These are phyloP conservation scores for Synanthedon myopaeformis DNA, from an alignment of 2,888 invertebrate species.

Conservation along the genomic window DNA sequence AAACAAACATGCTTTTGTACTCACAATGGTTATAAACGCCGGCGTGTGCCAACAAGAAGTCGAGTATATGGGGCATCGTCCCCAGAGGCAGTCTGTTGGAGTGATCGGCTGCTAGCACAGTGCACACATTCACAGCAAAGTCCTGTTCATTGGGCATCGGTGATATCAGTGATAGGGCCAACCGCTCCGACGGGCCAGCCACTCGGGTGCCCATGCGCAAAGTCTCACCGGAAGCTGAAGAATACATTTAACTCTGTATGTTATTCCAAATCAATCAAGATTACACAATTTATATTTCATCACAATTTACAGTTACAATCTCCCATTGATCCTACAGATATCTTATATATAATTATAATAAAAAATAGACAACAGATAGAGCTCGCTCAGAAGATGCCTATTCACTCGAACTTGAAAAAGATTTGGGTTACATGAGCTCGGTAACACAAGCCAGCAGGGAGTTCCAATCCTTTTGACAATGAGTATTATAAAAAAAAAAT, in stretches of 20 bases:
- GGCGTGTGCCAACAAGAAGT: conserved; percentile 91
- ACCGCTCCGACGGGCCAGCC: conserved; percentile 75
- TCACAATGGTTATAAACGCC: conserved; percentile 92
- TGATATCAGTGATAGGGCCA: conserved; percentile 92
- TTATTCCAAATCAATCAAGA: background rate
- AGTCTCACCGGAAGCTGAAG: conserved; percentile 51
- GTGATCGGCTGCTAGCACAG: conserved; percentile 93
- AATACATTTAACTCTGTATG: conserved; percentile 2
- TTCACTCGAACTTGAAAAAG: too few relatives aligned
- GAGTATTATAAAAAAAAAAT: too few relatives aligned
- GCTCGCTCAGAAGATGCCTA: too few relatives aligned
- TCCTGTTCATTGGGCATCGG: conserved; percentile 99
- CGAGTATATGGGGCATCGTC: conserved; percentile 87
- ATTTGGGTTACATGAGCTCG: too few relatives aligned
- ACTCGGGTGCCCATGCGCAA: conserved; percentile 29
- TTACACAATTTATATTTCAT: background rate
- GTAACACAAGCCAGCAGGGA: too few relatives aligned
- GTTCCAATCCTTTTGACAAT: too few relatives aligned
- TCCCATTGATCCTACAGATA: too few relatives aligned
- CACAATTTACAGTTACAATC: background rate
- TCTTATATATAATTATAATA: too few relatives aligned
- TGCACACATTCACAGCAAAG: conserved; percentile 97
- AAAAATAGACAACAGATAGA: too few relatives aligned
- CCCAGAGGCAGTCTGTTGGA: conserved; percentile 88
- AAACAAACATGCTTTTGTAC: conserved; percentile 21